Evolutionary conservation across 2,888 invertebrate genomes (phyloP), one percentile per base, ranked within the genome.

Genomic region (Phyllotreta cruciferae): DNA sequence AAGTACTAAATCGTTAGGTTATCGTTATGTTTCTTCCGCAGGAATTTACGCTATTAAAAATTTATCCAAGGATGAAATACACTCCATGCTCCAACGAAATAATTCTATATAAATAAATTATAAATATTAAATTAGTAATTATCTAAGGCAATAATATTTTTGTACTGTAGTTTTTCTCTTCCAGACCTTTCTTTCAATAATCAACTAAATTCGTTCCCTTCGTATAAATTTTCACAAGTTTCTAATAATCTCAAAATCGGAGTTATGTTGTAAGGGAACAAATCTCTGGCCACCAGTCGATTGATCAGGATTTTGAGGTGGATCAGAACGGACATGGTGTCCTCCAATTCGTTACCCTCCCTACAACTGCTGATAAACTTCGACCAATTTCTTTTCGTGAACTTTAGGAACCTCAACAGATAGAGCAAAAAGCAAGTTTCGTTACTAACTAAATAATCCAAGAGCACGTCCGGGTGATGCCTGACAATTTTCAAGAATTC

Each of bases 371-470:
- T 85, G 4, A 92, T 86, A 79, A 94, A 94, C 76, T 90, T 91
- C 0, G 88, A 83, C 94, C 94, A 94, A 78, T 93, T 92, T 70
- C 90, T 86, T 67, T 90, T 85, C 1, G 92, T 89, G 82, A 92
- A 93, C 76, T 95, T 94, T 60, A 95, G 83, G 78, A 94, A 91
- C 74, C 94, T 84, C 67, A 94, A 83, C 72, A 95, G 83, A 80
- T 95, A 95, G 39, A 94, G 81, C 58, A 95, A 82, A 77, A 95
- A 95, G 80, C 94, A 94, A 1, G 95, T 95, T 80, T 95, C 94
- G 74, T 94, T 94, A 77, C 93, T 93, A 10, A 94, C 92, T 68
- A 95, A 85, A 76, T 93, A 88, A 80, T 95, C 94, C 10, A 95
- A 81, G 45, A 95, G 80, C 1, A 94, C 88, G 77, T 90, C 90